These are phyloP conservation scores for Tuberolachnus salignus DNA, from an alignment of 2,888 invertebrate genomes.

Conservation along the genomic window DNA sequence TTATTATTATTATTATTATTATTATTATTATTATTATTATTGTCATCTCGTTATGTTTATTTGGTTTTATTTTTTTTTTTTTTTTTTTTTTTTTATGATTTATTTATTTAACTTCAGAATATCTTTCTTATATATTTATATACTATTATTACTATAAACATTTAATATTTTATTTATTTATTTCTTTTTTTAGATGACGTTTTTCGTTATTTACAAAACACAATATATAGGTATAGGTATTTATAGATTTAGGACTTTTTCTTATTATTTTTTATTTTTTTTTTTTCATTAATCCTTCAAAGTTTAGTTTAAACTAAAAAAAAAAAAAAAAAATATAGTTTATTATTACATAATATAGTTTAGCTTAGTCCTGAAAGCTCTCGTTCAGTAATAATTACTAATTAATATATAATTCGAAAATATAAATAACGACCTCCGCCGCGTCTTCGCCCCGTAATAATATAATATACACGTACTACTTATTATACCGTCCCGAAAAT, in stretches of 20 bases:
- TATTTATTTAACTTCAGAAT: conserved; percentile 1
- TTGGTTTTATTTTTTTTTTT: background rate
- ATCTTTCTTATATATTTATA: background rate
- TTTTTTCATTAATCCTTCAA: conserved; percentile 9
- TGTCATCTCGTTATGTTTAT: too few relatives aligned
- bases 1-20: too few relatives aligned
- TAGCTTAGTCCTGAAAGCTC: conserved; percentile 54
- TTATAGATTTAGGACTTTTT: conserved; percentile 42
- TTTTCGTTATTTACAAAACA: conserved; percentile 25
- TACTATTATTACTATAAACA: background rate
- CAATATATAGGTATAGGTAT: too few relatives aligned
- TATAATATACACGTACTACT: background rate
- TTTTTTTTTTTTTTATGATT: too few relatives aligned
- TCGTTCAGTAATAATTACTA: background rate
- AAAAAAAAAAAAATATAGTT: too few relatives aligned
- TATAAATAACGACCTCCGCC: background rate
- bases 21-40: too few relatives aligned
- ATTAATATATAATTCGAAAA: conserved; percentile 3
- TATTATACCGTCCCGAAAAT: conserved; percentile 3
- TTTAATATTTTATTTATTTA: too few relatives aligned
- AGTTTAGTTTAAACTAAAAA: conserved; percentile 34
- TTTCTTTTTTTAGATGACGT: conserved; percentile 21
- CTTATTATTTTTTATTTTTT: background rate
- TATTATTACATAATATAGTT: conserved; percentile 12
- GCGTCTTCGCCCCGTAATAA: background rate